These are phyloP conservation scores for Eupithecia insigniata DNA, from an alignment of 2,888 invertebrate genomes.

Conservation along the genomic window DNA sequence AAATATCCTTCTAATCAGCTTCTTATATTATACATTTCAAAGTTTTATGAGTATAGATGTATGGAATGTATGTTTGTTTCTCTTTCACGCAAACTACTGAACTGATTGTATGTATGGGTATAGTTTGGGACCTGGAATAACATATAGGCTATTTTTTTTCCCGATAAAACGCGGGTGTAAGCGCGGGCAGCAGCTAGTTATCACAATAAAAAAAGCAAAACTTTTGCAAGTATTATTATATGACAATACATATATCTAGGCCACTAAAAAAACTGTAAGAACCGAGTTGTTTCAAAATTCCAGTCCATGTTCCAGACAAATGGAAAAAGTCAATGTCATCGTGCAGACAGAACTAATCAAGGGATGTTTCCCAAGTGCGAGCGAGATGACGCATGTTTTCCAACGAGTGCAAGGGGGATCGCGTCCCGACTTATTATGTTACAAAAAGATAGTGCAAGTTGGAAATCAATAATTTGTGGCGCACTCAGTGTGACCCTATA, in stretches of 20 bases:
- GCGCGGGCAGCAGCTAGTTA: too few species aligned
- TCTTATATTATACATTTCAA: too few species aligned
- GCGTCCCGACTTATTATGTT: constrained; percentile 52
- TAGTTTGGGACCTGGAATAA: too few species aligned
- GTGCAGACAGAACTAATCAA: neutral
- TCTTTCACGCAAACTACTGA: too few species aligned
- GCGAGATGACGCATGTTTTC: neutral
- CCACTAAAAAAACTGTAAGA: neutral
- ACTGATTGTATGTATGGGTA: too few species aligned
- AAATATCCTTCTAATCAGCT: too few species aligned
- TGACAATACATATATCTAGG: neutral
- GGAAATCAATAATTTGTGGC: constrained; percentile 66
- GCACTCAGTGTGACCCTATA: constrained; percentile 26
- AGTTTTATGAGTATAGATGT: too few species aligned
- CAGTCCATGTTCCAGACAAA: neutral
- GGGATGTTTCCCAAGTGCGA: constrained; percentile 1
- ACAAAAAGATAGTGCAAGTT: constrained; percentile 63
- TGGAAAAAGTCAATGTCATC: constrained; percentile 4
- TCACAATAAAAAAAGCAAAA: neutral
- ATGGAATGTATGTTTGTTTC: too few species aligned
- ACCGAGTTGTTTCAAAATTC: neutral
- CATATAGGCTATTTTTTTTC: too few species aligned
- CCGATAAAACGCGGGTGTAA: too few species aligned
- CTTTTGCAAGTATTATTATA: neutral
- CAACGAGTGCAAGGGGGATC: constrained; percentile 55